phyloP scores from a whole-genome alignment of 2,888 invertebrate genomes.

The Tridacna crocea region DNA sequence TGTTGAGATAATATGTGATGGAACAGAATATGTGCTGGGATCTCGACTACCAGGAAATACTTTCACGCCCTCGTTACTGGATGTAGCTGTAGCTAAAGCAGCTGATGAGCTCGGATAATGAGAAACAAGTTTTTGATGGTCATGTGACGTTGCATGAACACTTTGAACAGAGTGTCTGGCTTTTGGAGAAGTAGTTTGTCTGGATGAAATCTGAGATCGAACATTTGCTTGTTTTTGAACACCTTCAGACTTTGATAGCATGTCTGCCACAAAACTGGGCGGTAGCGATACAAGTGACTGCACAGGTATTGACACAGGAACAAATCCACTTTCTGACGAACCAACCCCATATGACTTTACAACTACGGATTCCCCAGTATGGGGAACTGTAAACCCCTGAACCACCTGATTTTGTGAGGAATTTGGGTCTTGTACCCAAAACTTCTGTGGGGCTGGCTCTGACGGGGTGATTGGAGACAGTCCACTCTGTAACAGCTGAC shows the following conservation, averaged over 20 bases:
- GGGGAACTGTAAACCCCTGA: not conserved
- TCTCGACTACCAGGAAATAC: conserved; percentile 33
- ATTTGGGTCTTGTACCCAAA: conserved; percentile 28
- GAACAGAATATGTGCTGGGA: not conserved
- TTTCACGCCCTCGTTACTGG: conserved; percentile 9
- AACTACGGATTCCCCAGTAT: not conserved
- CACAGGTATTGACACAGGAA: conserved; percentile 24
- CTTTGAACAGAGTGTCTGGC: not conserved
- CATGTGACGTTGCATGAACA: conserved; percentile 11
- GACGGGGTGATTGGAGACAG: conserved; percentile 62
- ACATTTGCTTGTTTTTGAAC: conserved; percentile 3
- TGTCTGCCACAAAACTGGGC: not conserved
- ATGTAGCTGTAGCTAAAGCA: not conserved
- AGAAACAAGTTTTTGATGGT: conserved; percentile 11
- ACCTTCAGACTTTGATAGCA: not conserved
- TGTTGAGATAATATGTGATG: conserved; percentile 29
- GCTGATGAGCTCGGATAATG: conserved; percentile 10
- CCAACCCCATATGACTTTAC: not conserved
- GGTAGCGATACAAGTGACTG: conserved; percentile 3
- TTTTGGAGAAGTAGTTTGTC: conserved; percentile 2
- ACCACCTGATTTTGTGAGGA: not conserved
- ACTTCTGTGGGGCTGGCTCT: conserved; percentile 38
- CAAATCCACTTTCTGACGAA: conserved; percentile 31
- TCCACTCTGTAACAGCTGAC: conserved; percentile 50
- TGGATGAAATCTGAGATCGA: not conserved